phyloP scores from a whole-genome alignment of 1,140 invertebrate genomes.

The Drosophila bocqueti region DNA sequence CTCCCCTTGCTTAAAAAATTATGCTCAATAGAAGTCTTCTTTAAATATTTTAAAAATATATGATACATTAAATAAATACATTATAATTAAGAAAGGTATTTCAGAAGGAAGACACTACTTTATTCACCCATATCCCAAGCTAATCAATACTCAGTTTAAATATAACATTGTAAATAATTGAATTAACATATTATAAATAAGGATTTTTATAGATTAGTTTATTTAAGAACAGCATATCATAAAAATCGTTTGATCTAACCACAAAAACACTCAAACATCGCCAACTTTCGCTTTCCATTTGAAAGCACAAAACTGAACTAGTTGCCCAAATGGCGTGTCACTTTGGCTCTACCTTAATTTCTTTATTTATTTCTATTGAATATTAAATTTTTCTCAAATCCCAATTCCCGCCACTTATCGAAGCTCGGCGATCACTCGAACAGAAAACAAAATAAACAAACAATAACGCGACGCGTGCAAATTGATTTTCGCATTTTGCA shows the following conservation, averaged over 20 bases:
- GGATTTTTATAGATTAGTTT: neutral
- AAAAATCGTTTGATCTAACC: neutral
- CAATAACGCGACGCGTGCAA: conserved; percentile 67
- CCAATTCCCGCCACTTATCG: conserved; percentile 54
- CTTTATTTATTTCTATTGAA: conserved; percentile 41
- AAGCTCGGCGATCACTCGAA: conserved; percentile 45
- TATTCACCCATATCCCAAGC: no score
- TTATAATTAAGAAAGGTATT: no score
- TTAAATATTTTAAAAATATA: neutral
- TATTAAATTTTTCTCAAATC: conserved; percentile 43
- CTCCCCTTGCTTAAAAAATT: neutral
- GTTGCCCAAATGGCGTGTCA: conserved; percentile 43
- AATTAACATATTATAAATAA: no score
- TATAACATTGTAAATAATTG: neutral
- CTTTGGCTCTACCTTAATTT: conserved; percentile 18
- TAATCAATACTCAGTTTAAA: no score
- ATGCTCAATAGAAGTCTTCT: neutral
- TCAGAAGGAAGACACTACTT: no score
- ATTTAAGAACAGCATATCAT: neutral
- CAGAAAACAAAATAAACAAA: conserved; percentile 20
- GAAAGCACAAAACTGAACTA: conserved; percentile 14
- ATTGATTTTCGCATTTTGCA: conserved; percentile 84
- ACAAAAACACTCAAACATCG: neutral
- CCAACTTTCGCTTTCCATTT: conserved; percentile 53
- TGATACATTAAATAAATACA: neutral